Evolutionary conservation across 2,797 vertebrate genomes (phyloP).

Genomic region (Sphenopsis melanotis): DNA sequence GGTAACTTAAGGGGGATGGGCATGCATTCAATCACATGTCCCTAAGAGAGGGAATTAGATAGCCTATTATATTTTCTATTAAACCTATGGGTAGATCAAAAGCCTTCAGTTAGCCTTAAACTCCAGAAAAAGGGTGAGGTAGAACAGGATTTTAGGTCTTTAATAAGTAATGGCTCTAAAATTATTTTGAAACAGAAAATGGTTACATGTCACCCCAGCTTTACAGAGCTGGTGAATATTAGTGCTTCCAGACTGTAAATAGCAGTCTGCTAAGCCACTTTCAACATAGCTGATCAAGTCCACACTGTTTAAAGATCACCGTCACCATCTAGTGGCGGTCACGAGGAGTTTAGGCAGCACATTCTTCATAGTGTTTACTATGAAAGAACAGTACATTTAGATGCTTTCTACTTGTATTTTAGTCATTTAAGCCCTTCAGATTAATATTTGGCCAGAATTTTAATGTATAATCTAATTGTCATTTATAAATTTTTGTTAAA

Average conservation of each 20-base stretch:
- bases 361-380: background rate
- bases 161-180: background rate
- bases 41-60: background rate
- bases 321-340: slow-evolving; percentile 43
- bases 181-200: background rate
- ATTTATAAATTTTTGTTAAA: background rate
- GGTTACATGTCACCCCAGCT: background rate
- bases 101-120: background rate
- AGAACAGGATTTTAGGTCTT: background rate
- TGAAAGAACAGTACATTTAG: background rate
- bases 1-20: no score
- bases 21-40: no score
- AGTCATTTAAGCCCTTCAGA: background rate
- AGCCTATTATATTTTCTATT: background rate
- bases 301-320: background rate
- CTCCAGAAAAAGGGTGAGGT: background rate
- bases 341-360: background rate
- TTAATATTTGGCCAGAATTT: background rate
- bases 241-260: background rate
- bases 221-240: background rate
- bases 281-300: background rate
- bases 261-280: background rate
- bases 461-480: background rate
- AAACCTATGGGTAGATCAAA: background rate
- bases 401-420: rapidly evolving